Evolutionary conservation across 2,113 vertebrate genomes (phyloP).

Genomic region (Otus sunia): DNA sequence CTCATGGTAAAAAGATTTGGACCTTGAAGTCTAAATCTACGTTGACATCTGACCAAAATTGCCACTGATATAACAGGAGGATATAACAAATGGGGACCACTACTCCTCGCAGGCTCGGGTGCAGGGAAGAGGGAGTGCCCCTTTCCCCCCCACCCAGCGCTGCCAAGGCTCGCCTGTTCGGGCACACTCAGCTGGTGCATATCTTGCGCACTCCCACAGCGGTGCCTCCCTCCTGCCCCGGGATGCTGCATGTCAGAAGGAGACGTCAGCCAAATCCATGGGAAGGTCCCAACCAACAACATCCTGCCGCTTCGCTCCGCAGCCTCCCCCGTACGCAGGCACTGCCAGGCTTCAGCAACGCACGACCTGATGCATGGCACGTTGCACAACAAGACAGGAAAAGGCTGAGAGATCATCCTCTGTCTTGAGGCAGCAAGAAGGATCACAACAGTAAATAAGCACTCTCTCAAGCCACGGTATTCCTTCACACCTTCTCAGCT

Average conservation of each 20-base stretch:
- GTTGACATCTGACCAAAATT: neutral
- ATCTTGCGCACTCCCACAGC: neutral
- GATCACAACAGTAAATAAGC: neutral
- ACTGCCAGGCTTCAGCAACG: neutral
- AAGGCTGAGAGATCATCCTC: neutral
- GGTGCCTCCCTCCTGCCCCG: neutral
- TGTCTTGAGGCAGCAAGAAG: neutral
- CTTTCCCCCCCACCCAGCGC: neutral
- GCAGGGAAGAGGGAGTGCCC: neutral
- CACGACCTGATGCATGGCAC: neutral
- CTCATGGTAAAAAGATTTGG: neutral
- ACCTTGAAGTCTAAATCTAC: neutral
- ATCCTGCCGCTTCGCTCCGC: neutral
- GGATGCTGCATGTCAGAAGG: conserved; percentile 12
- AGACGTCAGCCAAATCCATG: neutral
- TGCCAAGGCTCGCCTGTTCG: neutral
- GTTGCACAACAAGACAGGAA: neutral
- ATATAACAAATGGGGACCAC: accelerated
- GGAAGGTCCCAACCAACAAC: conserved; percentile 11
- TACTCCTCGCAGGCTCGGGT: accelerated
- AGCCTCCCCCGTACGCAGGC: neutral
- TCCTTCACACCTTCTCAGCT: neutral
- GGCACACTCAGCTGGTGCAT: neutral
- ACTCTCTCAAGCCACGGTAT: neutral
- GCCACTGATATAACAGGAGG: neutral